Base-by-base conservation (phyloP, 2,797 vertebrate genomes). In the Coregonus sp. region DNA sequence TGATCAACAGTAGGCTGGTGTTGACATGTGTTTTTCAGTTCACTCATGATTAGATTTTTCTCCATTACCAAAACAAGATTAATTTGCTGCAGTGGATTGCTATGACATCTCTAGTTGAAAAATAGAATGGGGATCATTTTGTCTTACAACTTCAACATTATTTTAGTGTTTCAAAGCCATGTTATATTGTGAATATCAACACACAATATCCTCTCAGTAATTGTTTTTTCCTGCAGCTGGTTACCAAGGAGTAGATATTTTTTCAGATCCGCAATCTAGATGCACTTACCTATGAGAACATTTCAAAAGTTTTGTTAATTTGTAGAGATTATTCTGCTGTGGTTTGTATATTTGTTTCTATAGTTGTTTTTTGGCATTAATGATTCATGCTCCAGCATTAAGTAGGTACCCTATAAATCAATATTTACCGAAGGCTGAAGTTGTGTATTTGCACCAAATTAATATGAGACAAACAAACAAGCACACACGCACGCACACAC, bases 391-490 rank as follows among this genome's bases (percentile, higher is more conserved):
- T 61, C n/a, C 33, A 25, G 56, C 72, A 61, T 5, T 56, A 47
- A 40, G 59, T 47, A n/a, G 72, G 35, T n/a, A 12, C 68, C 40
- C n/a, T 51, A 52, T 72, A 52, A 81, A 81, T 70, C 51, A 33
- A 70, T 71, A 73, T 70, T 76, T 74, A 84, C 78, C 83, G 59
- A 71, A 61, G 70, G 77, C 69, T 20, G 77, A 77, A 81, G 63
- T 67, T 66, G n/a, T 4, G 56, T 35, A 78, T 78, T 82, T 80
- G 68, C 67, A 79, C 25, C 20, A 51, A 72, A 29, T 40, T 15
- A 74, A 73, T 33, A 3, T n/a, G 16, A 35, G 29, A 82, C 29
- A 70, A 63, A 78, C 51, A 75, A 70, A 83, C 73, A 75, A 77
- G 72, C 69, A 73, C 73, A 47, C 75, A 66, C 69, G 20, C 70